Evolutionary conservation across 1,140 invertebrate genomes (phyloP), one percentile per base, ranked within the genome.

Genomic region (Zophobas atratus): DNA sequence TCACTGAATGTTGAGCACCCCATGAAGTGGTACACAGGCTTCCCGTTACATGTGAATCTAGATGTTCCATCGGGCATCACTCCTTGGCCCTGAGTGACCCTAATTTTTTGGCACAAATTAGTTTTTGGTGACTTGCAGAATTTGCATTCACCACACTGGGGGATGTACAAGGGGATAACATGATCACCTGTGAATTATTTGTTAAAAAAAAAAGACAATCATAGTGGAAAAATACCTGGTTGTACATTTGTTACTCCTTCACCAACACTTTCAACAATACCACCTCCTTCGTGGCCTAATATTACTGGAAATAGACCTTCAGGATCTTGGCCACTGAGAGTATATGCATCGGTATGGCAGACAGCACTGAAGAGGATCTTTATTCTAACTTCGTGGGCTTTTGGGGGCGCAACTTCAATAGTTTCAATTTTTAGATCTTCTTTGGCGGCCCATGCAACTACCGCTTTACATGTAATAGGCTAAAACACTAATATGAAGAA

Each of bases 281-380:
- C 98, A 78, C 92, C 95, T 20, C 97, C 98, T 89, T 99, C 97
- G 84, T 99, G 97, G 0, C 97, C 97, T 49, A 99, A 89, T 80
- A 99, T 89, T 43, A 94, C 93, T 0, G 98, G 98, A 86, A 99
- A 99, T 8, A 93, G 87, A 6, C 98, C 98, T 88, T 99, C 98
- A 0, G 97, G 93, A 88, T 99, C 98, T 79, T 92, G 90, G 6
- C 98, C 98, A 81, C 93, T 93, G 20, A 98, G 87, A 20, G 98
- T 99, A 84, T 98, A 99, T 1, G 95, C 93, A 89, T 99, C 98
- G 0, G 98, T 99, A 84, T 99, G 98, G 86, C 98, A 99, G n/a
- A 99, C 93, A 53, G 96, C 98, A 73, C 95, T 96, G 35, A 93
- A 91, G 2, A 92, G 83, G 63, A 99, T 91, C 88, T 96, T 93